Evolutionary conservation across 2,797 vertebrate species (phyloP).

Genomic region (Triplophysa yarkandensis): DNA sequence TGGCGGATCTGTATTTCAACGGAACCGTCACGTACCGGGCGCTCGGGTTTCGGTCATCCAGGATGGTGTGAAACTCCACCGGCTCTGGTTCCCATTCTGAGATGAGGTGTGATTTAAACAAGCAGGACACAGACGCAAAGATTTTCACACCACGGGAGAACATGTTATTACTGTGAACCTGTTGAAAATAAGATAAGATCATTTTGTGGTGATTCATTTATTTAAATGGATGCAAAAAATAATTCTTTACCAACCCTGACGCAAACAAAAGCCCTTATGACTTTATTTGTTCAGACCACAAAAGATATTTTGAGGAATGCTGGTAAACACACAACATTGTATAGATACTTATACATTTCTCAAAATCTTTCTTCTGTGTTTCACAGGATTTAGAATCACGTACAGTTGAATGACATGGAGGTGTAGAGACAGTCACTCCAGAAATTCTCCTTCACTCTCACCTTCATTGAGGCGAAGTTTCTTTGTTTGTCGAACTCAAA

Average conservation of each 20-base stretch:
- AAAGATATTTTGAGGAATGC: too few relatives aligned
- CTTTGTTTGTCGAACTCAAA: conserved; percentile 81
- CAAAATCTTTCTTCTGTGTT: too few relatives aligned
- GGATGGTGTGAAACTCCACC: conserved; percentile 78
- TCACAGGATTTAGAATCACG: too few relatives aligned
- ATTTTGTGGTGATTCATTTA: too few relatives aligned
- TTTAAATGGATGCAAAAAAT: too few relatives aligned
- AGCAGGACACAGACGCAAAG: conserved; percentile 84
- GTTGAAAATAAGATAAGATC: background rate
- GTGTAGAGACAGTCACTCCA: too few relatives aligned
- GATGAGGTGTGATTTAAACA: conserved; percentile 80
- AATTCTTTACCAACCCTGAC: too few relatives aligned
- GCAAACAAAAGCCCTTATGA: too few relatives aligned
- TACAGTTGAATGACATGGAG: too few relatives aligned
- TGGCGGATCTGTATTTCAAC: conserved; percentile 77
- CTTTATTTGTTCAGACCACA: too few relatives aligned
- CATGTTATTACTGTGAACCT: conserved; percentile 97
- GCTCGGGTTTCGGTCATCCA: conserved; percentile 90
- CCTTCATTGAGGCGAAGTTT: conserved; percentile 89
- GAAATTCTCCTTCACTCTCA: conserved; percentile 49
- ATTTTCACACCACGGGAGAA: conserved; percentile 88
- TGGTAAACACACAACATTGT: too few relatives aligned
- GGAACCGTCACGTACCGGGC: conserved; percentile 87
- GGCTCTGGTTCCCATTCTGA: conserved; percentile 78
- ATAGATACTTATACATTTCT: too few relatives aligned